These are phyloP conservation scores for Nannoperca obscura DNA, from an alignment of 2,797 vertebrate species.

Conservation along the genomic window DNA sequence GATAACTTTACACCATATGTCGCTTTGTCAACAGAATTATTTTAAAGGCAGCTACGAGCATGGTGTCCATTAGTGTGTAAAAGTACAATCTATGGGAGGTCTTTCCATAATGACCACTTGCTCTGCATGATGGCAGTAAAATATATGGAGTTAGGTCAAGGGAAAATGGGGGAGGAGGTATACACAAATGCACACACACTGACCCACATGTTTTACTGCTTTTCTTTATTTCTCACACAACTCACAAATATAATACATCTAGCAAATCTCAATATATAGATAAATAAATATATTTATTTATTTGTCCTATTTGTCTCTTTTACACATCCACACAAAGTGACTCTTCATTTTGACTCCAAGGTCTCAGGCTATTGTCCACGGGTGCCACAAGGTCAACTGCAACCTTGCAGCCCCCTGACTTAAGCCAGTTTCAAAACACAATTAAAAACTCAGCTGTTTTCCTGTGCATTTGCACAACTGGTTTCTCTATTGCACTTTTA, in stretches of 20 bases:
- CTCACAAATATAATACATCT: neutral
- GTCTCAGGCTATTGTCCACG: conserved; percentile 9
- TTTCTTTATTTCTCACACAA: neutral
- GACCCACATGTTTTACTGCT: neutral
- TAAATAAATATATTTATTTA: neutral
- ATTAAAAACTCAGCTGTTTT: no score
- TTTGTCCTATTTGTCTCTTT: neutral
- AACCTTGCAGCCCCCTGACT: neutral
- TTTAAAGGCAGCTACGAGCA: conserved; percentile 8
- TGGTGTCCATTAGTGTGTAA: conserved; percentile 29
- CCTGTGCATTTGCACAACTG: no score
- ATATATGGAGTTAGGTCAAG: conserved; percentile 37
- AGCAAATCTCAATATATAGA: neutral
- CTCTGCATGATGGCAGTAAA: conserved; percentile 42
- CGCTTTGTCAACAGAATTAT: neutral
- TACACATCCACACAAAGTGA: neutral
- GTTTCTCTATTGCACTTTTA: no score
- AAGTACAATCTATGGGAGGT: conserved; percentile 34
- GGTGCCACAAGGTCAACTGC: conserved; percentile 26
- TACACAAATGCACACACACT: neutral
- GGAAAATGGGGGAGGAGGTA: neutral
- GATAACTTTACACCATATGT: conserved; percentile 1
- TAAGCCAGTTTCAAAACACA: no score
- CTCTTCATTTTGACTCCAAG: neutral
- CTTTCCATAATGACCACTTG: conserved; percentile 28